Percentiles rank a stretch among this genome's conserved stretches.
These are phyloP conservation scores for Geodia barretti DNA, from an alignment of 37 sponge, comb jelly and placozoan genomes.

Conservation along the genomic window DNA sequence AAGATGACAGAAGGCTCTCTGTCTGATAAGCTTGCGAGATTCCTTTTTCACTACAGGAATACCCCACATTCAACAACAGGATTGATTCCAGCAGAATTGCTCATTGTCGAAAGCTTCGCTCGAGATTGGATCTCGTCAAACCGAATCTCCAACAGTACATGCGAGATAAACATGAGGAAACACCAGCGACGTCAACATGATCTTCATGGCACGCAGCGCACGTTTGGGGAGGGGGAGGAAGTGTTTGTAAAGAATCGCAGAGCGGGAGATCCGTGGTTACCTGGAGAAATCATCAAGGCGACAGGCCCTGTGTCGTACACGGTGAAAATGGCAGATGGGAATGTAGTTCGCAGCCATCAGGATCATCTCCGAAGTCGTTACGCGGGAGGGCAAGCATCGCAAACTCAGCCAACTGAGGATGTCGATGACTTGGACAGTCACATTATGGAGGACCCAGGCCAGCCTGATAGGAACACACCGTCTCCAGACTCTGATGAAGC, in stretches of 20 bases:
- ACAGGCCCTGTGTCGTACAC: conserved; percentile 23
- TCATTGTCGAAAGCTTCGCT: conserved; percentile 37
- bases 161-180: conserved; percentile 12
- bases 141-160: conserved; percentile 22
- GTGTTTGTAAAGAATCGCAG: conserved; percentile 14
- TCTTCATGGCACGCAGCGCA: not conserved
- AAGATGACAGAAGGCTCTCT: conserved; percentile 15
- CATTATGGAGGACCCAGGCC: too few relatives aligned
- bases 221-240: conserved; percentile 12
- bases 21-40: conserved; percentile 4
- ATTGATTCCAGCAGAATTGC: conserved; percentile 28
- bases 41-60: conserved; percentile 37
- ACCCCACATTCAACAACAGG: conserved; percentile 44
- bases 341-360: conserved; percentile 2
- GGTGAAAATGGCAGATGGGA: conserved; percentile 1
- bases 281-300: not conserved
- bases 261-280: conserved; percentile 24
- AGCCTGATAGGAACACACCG: too few relatives aligned
- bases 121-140: conserved; percentile 22
- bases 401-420: too few relatives aligned
- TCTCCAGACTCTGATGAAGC: too few relatives aligned
- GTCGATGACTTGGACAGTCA: too few relatives aligned
- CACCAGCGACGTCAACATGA: conserved; percentile 17
- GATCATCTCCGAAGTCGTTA: conserved; percentile 13
- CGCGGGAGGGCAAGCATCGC: too few relatives aligned